phyloP scores from a whole-genome alignment of 2,888 invertebrate genomes.

The Ormyrus nitidulus region DNA sequence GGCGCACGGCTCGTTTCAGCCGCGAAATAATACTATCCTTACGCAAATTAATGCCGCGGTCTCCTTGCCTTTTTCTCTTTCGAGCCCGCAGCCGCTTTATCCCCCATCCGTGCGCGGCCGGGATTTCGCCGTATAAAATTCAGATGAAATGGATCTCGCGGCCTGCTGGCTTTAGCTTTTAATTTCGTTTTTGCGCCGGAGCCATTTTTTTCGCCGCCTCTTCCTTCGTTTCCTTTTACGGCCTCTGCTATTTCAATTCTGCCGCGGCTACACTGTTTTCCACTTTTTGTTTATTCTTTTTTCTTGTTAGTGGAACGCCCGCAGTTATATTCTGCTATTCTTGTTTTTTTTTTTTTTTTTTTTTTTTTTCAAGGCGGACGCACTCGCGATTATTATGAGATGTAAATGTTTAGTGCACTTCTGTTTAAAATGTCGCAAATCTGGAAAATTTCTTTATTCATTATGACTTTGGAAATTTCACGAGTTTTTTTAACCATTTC shows the following conservation, averaged over 20 bases:
- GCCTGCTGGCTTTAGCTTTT: slow-evolving; percentile 12
- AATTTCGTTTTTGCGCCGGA: slow-evolving; percentile 20
- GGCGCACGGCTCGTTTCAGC: slow-evolving; percentile 57
- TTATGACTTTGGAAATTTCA: neutral
- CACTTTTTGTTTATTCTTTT: too few species aligned
- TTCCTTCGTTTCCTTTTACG: too few species aligned
- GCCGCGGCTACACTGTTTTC: too few species aligned
- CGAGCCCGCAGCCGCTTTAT: too few species aligned
- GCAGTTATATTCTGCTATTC: too few species aligned
- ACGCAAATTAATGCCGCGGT: slow-evolving; percentile 28
- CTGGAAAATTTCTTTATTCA: slow-evolving; percentile 17
- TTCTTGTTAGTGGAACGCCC: too few species aligned
- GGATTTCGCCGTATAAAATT: slow-evolving; percentile 8
- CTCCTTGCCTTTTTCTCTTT: neutral
- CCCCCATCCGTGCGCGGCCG: neutral
- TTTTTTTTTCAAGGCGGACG: neutral
- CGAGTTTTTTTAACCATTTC: too few species aligned
- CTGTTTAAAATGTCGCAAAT: neutral
- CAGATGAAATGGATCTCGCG: slow-evolving; percentile 2
- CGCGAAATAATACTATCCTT: slow-evolving; percentile 21
- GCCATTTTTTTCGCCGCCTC: slow-evolving; percentile 7
- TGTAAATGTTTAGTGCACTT: slow-evolving; percentile 9
- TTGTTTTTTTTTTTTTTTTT: too few species aligned
- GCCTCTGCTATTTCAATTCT: too few species aligned
- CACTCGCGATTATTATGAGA: slow-evolving; percentile 21